These are phyloP conservation scores for Petrolisthes cinctipes DNA, from an alignment of 2,888 invertebrate species.

Conservation along the genomic window DNA sequence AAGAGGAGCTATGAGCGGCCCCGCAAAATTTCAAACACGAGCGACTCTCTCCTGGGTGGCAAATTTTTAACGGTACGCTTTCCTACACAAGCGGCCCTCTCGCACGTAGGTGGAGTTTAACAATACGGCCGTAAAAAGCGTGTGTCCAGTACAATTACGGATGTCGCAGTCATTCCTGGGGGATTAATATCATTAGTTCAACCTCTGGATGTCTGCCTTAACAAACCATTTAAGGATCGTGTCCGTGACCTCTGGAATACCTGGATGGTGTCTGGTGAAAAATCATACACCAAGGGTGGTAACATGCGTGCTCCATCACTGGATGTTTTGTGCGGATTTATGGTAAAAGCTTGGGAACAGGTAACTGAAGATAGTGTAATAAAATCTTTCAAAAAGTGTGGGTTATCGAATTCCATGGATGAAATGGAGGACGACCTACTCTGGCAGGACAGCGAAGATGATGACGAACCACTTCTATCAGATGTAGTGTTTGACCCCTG, in stretches of 20 bases:
- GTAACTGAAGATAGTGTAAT: constrained; percentile 24
- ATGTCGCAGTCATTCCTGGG: background rate
- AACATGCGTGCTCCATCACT: constrained; percentile 22
- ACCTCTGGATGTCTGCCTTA: constrained; percentile 32
- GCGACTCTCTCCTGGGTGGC: too few relatives aligned
- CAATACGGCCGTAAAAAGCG: too few relatives aligned
- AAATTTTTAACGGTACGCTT: too few relatives aligned
- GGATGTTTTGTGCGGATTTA: constrained; percentile 19
- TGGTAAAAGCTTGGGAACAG: constrained; percentile 16
- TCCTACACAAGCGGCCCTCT: too few relatives aligned
- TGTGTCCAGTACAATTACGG: too few relatives aligned
- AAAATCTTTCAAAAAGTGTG: constrained; percentile 35
- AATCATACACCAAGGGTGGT: background rate
- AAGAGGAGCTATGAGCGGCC: too few relatives aligned
- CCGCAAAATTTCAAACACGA: too few relatives aligned
- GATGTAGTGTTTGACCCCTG: background rate
- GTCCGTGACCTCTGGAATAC: too few relatives aligned
- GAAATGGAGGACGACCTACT: constrained; percentile 14
- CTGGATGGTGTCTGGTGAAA: too few relatives aligned
- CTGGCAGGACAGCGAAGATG: background rate
- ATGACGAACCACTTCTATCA: background rate
- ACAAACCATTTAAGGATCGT: constrained; percentile 34
- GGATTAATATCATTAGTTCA: constrained; percentile 32
- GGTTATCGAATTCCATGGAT: constrained; percentile 20
- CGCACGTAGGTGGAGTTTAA: too few relatives aligned